phyloP scores from a whole-genome alignment of 2,888 invertebrate genomes.

The Eugnorisma glareosa region DNA sequence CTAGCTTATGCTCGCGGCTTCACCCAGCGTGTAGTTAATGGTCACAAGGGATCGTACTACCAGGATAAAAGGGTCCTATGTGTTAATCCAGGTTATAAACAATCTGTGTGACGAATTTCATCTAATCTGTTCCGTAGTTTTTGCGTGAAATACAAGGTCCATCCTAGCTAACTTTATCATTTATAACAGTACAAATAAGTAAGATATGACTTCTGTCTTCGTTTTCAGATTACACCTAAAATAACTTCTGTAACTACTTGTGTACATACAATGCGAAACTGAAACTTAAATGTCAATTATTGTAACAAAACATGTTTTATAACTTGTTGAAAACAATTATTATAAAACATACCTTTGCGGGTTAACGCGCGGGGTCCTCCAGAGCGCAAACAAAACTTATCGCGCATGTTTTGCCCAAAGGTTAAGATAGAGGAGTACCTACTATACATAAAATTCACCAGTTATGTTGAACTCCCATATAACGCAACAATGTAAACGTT shows the following conservation, averaged over 20 bases:
- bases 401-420: neutral
- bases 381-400: neutral
- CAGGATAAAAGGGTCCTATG: neutral
- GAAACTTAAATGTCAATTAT: neutral
- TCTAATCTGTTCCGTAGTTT: neutral
- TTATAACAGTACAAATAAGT: neutral
- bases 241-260: neutral
- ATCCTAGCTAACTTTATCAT: neutral
- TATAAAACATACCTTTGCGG: neutral
- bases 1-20: neutral
- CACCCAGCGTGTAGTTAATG: neutral
- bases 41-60: neutral
- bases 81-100: neutral
- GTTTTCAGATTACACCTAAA: neutral
- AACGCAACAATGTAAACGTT: neutral
- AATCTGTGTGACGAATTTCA: neutral
- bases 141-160: neutral
- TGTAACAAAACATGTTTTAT: neutral
- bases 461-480: neutral
- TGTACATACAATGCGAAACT: neutral
- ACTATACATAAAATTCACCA: neutral
- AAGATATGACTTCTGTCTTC: too few species aligned
- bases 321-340: neutral
- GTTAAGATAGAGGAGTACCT: neutral
- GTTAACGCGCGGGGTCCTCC: neutral